Evolutionary conservation across 1,140 invertebrate species (phyloP), one percentile per base, ranked within the genome.

Genomic region (Trialeurodes vaporariorum): DNA sequence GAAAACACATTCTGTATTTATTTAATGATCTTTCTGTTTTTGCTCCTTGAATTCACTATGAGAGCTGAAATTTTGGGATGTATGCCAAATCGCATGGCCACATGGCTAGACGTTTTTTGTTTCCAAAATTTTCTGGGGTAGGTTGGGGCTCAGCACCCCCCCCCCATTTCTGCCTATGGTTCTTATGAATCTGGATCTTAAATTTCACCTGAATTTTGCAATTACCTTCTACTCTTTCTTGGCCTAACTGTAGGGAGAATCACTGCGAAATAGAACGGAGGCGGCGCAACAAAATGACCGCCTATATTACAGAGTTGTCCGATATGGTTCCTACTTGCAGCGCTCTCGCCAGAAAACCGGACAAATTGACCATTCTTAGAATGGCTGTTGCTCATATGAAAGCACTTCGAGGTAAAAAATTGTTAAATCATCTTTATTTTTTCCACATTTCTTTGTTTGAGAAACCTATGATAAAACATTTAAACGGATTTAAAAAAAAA

Each of bases 341-440:
- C 73, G 94, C 95, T 1, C 82, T 98, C 40, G 96, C 96, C 1
- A 85, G 96, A 65, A 99, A 99, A 80, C 97, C 96, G 12, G 98
- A 99, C 83, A 99, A 99, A 80, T 84, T 99, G 58, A 99, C 98
- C 69, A 99, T 99, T 77, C 85, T 99, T 58, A 85, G 97, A 73
- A 99, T 99, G 97, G 97, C 98, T 17, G 96, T 99, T 25, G 95
- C 95, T 1, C 97, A 99, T 80, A 99, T 99, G 96, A 98, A 98
- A 83, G 90, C 89, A 26, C 83, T 98, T 49, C 83, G 94, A 85
- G 94, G 93, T 94, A 77, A 83, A 81, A n/a, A n/a, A n/a, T n/a
- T n/a, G n/a, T n/a, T n/a, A n/a, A n/a, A n/a, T n/a, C n/a, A n/a
- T n/a, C n/a, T n/a, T n/a, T n/a, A n/a, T n/a, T n/a, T n/a, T n/a